Evolutionary conservation across 2,888 invertebrate genomes (phyloP), one percentile per base, ranked within the genome.

Genomic region (Gymnosoma rotundatum): DNA sequence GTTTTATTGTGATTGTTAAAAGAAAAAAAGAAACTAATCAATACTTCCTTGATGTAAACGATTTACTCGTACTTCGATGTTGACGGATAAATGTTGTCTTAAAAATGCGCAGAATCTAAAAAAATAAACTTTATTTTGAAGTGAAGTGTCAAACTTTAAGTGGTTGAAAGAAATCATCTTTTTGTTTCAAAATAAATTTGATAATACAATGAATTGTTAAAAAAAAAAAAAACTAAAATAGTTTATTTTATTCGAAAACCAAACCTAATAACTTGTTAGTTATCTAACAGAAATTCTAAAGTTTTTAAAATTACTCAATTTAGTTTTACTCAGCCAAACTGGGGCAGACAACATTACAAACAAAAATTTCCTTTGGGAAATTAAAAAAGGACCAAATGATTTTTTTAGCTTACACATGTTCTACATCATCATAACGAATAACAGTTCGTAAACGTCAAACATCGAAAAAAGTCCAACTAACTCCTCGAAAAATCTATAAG

Each of bases 401-500:
- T 9, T 70, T 61, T 64, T 75, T 70, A 48, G 66, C 70, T 25
- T 18, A 52, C 7, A 18, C 18, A 52, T 20, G 0, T 20, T 25
- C 6, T 16, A 16, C 12, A 21, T 63, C 25, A 50, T 60, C 42
- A 6, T 32, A 72, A 76, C 81, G 81, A 81, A 48, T 58, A 36
- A 63, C 38, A 63, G 74, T 69, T 81, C 69, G 75, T 61, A 83
- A 80, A 80, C 83, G 83, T 83, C 76, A 84, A 84, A 78, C 79
- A 66, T 25, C 70, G 78, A 70, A 81, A 84, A 78, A 70, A 81
- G 84, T 84, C 84, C 84, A 78, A 78, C 69, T 78, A 81, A 81
- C 84, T 84, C 78, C 84, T 78, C 54, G 84, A 84, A 84, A 84
- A 84, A 84, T 84, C 84, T 78, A 84, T 84, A 84, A 81, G 69